Conservation (phyloP, 2,797 vertebrate genomes). For the Acipenser ruthenus region DNA sequence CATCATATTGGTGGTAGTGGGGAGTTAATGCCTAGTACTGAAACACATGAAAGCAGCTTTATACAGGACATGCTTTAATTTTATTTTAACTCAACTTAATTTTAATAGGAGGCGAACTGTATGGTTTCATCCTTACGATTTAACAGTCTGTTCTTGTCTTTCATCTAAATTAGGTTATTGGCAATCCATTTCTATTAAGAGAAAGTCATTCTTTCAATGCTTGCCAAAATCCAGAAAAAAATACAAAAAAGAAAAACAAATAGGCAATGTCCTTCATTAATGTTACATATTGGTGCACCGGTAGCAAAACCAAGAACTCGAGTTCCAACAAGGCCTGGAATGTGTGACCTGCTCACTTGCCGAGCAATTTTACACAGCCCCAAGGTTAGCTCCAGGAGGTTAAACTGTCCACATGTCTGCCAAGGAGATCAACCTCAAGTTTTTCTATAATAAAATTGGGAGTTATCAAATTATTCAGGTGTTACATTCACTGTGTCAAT, state of each 20-base stretch:
- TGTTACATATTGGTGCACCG: background rate
- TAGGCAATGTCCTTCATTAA: conserved; percentile 5
- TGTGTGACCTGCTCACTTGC: conserved; percentile 9
- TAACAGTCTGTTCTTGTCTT: background rate
- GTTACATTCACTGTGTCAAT: background rate
- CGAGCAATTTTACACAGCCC: conserved; percentile 12
- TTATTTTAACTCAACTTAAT: too few relatives aligned
- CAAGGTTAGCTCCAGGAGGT: conserved; percentile 20
- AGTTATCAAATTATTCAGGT: background rate
- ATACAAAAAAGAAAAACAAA: background rate
- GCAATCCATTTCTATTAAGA: background rate
- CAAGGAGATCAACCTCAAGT: background rate
- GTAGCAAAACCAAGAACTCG: conserved; percentile 3
- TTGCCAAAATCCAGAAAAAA: too few relatives aligned
- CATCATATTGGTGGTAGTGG: too few relatives aligned
- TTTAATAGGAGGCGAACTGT: too few relatives aligned
- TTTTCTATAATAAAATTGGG: background rate
- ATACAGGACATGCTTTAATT: too few relatives aligned
- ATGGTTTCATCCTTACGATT: too few relatives aligned
- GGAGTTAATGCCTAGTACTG: too few relatives aligned
- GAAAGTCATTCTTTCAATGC: conserved; percentile 1
- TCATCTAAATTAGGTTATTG: background rate
- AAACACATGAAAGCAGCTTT: too few relatives aligned
- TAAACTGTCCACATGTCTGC: conserved; percentile 8
- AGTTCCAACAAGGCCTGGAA: background rate